phyloP scores from a whole-genome alignment of 2,888 invertebrate species.

The Cantharis nigra region DNA sequence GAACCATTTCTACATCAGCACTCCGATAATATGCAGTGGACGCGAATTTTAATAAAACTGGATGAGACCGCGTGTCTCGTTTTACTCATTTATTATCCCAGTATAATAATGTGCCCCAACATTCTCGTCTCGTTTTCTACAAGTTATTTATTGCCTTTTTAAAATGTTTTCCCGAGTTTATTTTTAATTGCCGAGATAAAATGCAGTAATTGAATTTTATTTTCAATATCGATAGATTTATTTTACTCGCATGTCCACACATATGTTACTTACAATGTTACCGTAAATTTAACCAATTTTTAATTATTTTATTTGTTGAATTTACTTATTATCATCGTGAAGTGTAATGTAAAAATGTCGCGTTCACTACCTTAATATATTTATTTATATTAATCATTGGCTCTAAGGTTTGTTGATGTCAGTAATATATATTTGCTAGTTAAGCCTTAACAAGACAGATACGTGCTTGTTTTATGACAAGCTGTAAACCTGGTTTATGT shows the following conservation, averaged over 20 bases:
- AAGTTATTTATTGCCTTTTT: slow-evolving; percentile 36
- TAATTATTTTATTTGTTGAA: not conserved
- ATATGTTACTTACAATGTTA: not conserved
- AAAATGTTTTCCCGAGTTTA: slow-evolving; percentile 4
- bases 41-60: slow-evolving; percentile 45
- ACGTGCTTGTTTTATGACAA: slow-evolving; percentile 26
- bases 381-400: slow-evolving; percentile 4
- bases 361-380: not conserved
- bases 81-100: slow-evolving; percentile 33
- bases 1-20: slow-evolving; percentile 46
- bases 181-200: not conserved
- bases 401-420: slow-evolving; percentile 22
- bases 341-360: not conserved
- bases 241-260: not conserved
- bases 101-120: slow-evolving; percentile 36
- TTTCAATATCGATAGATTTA: not conserved
- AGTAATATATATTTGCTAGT: slow-evolving; percentile 12
- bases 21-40: slow-evolving; percentile 37
- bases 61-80: slow-evolving; percentile 34
- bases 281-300: not conserved
- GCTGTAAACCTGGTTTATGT: slow-evolving; percentile 20
- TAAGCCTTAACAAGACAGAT: slow-evolving; percentile 26
- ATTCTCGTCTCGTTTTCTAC: slow-evolving; percentile 38
- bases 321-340: not conserved
- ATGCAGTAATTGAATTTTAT: not conserved